Conservation (phyloP, 2,113 vertebrate genomes). For the Eira barbara region DNA sequence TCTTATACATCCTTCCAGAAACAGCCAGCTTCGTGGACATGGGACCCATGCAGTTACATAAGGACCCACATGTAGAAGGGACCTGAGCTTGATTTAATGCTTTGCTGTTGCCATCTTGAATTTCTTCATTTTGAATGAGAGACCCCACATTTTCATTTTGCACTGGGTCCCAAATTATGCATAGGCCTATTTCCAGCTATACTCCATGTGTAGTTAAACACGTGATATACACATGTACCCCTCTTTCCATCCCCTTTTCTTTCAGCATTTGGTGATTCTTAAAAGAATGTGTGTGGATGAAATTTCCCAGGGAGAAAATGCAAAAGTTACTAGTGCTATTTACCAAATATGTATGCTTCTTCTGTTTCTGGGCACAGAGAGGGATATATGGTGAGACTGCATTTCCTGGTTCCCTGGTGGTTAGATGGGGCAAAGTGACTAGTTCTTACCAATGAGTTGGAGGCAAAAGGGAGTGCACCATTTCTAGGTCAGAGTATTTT, state of each 20-base stretch:
- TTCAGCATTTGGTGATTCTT: neutral
- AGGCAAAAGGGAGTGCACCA: neutral
- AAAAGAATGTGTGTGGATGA: neutral
- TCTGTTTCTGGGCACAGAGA: neutral
- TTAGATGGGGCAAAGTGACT: neutral
- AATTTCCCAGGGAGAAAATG: neutral
- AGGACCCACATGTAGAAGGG: neutral
- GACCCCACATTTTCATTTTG: neutral
- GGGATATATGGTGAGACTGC: neutral
- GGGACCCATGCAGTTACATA: neutral
- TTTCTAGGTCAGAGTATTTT: neutral
- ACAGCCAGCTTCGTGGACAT: neutral
- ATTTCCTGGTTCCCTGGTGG: neutral
- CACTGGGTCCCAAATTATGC: neutral
- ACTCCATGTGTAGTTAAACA: neutral
- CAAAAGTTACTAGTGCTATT: neutral
- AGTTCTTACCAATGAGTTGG: neutral
- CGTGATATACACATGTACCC: neutral
- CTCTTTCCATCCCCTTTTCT: neutral
- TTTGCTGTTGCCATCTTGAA: neutral
- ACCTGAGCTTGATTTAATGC: neutral
- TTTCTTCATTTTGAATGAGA: neutral
- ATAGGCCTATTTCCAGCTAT: neutral
- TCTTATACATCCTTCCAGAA: neutral
- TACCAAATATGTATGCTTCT: neutral